phyloP scores from a whole-genome alignment of 2,797 vertebrate species.

The Huso huso region DNA sequence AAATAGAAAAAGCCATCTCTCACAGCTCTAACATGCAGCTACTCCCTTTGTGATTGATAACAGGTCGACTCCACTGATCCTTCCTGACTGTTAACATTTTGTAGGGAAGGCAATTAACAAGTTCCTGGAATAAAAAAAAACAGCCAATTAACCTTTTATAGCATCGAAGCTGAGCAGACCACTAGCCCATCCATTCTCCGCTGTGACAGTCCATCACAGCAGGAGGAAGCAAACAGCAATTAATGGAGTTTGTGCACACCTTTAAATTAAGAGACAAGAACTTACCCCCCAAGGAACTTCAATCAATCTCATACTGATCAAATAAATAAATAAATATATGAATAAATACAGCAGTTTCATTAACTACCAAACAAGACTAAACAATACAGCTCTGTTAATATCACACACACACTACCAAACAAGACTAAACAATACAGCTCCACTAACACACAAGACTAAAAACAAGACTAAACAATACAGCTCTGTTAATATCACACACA shows the following conservation, averaged over 20 bases:
- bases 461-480: too few species aligned
- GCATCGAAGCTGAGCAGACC: conserved; percentile 7
- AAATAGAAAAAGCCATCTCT: conserved; percentile 15
- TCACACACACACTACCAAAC: too few species aligned
- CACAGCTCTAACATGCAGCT: neutral
- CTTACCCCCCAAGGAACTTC: too few species aligned
- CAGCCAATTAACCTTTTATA: conserved; percentile 16
- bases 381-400: too few species aligned
- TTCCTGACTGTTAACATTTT: conserved; percentile 10
- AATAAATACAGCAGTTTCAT: too few species aligned
- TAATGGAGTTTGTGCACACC: conserved; percentile 6
- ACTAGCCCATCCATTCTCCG: conserved; percentile 10
- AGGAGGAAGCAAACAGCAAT: conserved; percentile 12
- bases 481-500: too few species aligned
- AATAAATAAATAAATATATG: too few species aligned
- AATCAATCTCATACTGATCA: too few species aligned
- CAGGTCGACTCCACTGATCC: neutral
- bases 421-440: too few species aligned
- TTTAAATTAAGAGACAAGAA: neutral
- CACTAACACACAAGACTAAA: too few species aligned
- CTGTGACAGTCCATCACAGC: conserved; percentile 15
- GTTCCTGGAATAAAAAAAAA: neutral
- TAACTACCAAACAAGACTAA: too few species aligned
- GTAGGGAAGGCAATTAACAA: conserved; percentile 16
- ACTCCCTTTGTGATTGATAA: conserved; percentile 9